Percentiles rank a stretch among this genome's conserved stretches.
phyloP scores from a whole-genome alignment of 2,888 invertebrate species.

The Rotaria macrura region DNA sequence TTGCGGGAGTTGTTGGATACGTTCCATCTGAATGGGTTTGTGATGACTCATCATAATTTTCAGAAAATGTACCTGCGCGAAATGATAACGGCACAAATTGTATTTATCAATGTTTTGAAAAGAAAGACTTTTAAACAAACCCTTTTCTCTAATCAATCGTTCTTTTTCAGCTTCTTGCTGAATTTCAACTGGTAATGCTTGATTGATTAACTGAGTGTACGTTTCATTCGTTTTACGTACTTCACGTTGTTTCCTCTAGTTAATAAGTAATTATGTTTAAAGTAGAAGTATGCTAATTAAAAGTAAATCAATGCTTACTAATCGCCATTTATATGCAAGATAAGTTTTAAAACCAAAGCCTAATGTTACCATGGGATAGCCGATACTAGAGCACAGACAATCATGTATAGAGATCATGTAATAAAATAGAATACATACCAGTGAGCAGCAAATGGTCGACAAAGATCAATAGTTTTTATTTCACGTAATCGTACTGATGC shows the following conservation, averaged over 20 bases:
- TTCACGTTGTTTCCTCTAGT: constrained; percentile 73
- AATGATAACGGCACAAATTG: background rate
- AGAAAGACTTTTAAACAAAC: background rate
- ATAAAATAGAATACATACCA: constrained; percentile 57
- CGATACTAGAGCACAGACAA: constrained; percentile 59
- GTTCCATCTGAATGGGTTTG: background rate
- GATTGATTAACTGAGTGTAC: constrained; percentile 77
- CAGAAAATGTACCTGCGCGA: background rate
- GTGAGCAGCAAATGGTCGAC: constrained; percentile 89
- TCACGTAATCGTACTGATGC: constrained; percentile 70
- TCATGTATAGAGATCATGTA: constrained; percentile 25
- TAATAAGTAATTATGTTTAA: constrained; percentile 37
- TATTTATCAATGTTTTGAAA: background rate
- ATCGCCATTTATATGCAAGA: constrained; percentile 74
- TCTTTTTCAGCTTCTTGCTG: constrained; percentile 39
- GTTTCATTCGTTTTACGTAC: constrained; percentile 89
- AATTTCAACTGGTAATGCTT: constrained; percentile 69
- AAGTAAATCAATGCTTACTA: constrained; percentile 49
- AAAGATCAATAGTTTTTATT: constrained; percentile 72
- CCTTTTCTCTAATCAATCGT: background rate
- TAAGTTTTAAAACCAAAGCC: constrained; percentile 90
- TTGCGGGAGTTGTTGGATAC: background rate
- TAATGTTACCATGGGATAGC: constrained; percentile 84
- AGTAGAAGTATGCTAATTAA: constrained; percentile 23
- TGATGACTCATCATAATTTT: background rate